Evolutionary conservation across 2,797 vertebrate genomes (phyloP).

Genomic region (Propithecus deckenii): DNA sequence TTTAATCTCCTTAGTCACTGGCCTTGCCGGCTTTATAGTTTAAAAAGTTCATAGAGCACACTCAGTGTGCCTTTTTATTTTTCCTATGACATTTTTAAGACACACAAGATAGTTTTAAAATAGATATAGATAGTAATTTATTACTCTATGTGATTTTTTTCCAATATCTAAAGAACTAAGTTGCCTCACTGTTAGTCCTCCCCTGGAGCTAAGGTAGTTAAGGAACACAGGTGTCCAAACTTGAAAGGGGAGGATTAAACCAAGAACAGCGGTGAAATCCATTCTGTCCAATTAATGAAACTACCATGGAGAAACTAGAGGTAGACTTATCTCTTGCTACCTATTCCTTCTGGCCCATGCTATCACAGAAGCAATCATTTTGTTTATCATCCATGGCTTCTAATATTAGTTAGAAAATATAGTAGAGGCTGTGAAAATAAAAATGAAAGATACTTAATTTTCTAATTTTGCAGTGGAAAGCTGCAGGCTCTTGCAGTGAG

Average conservation of each 20-base stretch:
- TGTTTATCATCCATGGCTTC: neutral
- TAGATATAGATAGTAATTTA: neutral
- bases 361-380: neutral
- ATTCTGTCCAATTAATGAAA: neutral
- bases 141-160: constrained; percentile 6
- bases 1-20: neutral
- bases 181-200: neutral
- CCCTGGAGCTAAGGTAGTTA: neutral
- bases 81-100: constrained; percentile 6
- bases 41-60: constrained; percentile 6
- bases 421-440: neutral
- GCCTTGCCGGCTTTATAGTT: neutral
- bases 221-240: neutral
- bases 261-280: neutral
- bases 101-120: neutral
- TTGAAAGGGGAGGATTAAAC: constrained; percentile 29
- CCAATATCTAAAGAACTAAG: neutral
- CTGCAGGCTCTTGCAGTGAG: neutral
- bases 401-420: neutral
- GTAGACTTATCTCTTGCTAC: neutral
- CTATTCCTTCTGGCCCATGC: neutral
- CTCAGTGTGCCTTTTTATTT: neutral
- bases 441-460: neutral
- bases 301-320: neutral
- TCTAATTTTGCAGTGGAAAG: neutral